Conservation (phyloP, 2,888 invertebrate genomes). For the Agrilus mali region DNA sequence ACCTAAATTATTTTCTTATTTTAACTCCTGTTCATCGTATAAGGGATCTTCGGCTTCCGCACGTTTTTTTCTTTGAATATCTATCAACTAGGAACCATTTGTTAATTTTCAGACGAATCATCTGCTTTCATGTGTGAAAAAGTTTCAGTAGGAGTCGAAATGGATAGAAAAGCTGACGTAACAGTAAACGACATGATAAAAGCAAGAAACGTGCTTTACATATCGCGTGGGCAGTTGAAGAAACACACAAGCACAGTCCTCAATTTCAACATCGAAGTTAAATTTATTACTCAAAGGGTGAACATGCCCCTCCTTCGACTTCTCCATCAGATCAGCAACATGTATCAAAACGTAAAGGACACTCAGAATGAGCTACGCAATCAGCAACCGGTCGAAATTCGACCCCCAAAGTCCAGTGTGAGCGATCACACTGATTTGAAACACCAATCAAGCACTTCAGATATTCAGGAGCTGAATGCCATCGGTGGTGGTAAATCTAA, state of each 20-base stretch:
- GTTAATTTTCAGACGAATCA: slow-evolving; percentile 49
- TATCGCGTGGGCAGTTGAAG: slow-evolving; percentile 76
- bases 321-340: slow-evolving; percentile 90
- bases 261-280: slow-evolving; percentile 69
- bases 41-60: background rate
- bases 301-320: slow-evolving; percentile 90
- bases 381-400: slow-evolving; percentile 41
- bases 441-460: slow-evolving; percentile 49
- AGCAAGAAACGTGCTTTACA: slow-evolving; percentile 72
- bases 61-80: background rate
- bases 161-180: slow-evolving; percentile 82
- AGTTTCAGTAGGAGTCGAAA: slow-evolving; percentile 78
- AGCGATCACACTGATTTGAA: slow-evolving; percentile 38
- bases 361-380: slow-evolving; percentile 82
- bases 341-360: slow-evolving; percentile 95
- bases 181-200: slow-evolving; percentile 74
- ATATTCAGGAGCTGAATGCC: slow-evolving; percentile 45
- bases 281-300: slow-evolving; percentile 88
- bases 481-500: slow-evolving; percentile 25
- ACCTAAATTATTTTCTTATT: too few relatives aligned
- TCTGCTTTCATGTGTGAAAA: slow-evolving; percentile 89
- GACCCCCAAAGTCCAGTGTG: slow-evolving; percentile 30
- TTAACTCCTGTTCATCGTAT: too few relatives aligned
- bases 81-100: too few relatives aligned
- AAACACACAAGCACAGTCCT: slow-evolving; percentile 86